Evolutionary conservation across 2,113 vertebrate genomes (phyloP).

Genomic region (Anarhynchus alexandrinus): DNA sequence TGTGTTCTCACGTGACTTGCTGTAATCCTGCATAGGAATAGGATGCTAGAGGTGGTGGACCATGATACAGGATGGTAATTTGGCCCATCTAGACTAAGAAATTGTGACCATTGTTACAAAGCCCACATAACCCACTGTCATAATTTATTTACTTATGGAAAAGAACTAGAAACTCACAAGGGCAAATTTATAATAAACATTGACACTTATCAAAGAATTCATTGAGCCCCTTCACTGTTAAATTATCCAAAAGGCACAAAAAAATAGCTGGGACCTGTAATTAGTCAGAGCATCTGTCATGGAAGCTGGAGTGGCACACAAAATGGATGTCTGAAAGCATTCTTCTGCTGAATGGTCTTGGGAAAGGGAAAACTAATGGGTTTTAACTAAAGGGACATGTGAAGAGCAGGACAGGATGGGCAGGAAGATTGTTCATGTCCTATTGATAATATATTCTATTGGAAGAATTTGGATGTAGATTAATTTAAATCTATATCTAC

Average conservation of each 20-base stretch:
- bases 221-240: not conserved
- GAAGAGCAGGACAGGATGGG: not conserved
- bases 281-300: not conserved
- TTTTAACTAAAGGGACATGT: not conserved
- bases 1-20: not conserved
- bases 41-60: not conserved
- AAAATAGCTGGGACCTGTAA: not conserved
- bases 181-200: not conserved
- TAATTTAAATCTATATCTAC: not conserved
- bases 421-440: not conserved
- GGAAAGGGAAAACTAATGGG: not conserved
- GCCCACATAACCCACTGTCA: not conserved
- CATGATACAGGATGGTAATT: not conserved
- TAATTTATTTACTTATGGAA: not conserved
- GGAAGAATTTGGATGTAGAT: not conserved
- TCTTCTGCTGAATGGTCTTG: not conserved
- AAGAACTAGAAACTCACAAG: not conserved
- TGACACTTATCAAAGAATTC: not conserved
- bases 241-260: not conserved
- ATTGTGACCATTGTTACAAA: not conserved
- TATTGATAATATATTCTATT: not conserved
- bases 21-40: not conserved
- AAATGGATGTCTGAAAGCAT: not conserved
- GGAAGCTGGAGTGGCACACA: not conserved
- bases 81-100: not conserved